Evolutionary conservation across 2,797 vertebrate genomes (phyloP), one percentile per base, ranked within the genome.

Genomic region (Oryzias sinensis): DNA sequence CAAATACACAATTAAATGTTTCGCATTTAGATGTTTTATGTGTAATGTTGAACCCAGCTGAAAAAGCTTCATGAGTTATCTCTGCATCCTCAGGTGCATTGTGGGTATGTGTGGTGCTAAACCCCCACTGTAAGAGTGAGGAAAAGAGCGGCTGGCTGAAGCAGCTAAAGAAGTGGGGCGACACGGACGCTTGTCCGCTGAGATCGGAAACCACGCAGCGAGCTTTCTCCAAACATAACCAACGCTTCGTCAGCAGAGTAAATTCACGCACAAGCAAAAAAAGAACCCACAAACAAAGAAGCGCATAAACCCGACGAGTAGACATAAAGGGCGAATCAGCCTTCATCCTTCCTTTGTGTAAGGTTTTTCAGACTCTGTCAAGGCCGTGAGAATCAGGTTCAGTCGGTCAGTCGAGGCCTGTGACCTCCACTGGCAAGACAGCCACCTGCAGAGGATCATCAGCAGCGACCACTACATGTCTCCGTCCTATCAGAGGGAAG

Each of bases 371-470:
- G 97, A 98, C 77, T 95, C 85, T 97, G 88, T 93, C 95, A 62
- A 88, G 96, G 83, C 95, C 97, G 17, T 89, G 96, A 87, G 97
- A 86, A 98, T 96, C 0, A 96, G 98, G 64, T 99, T 99, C 90
- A 97, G 93, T 5, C 91, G 96, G 37, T 96, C 97, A 0, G 91
- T 98, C 0, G 97, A 99, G 83, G 97, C 96, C 27, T 97, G 95
- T 58, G 96, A 98, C 82, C 92, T 99, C 22, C 97, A 99, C 86
- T 99, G 97, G 97, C 97, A 98, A 88, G 97, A 98, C 88, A 97
- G 96, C 87, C 97, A 99, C 87, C 91, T 99, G 53, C 97, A 99
- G 88, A 93, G 96, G 82, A 99, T 99, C 87, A 98, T 99, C 86
- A 98, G 95, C 92, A 97, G 96, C 0, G 95, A 98, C 85, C 92